Evolutionary conservation across 2,888 invertebrate genomes (phyloP).

Genomic region (Sinotaia quadrata): DNA sequence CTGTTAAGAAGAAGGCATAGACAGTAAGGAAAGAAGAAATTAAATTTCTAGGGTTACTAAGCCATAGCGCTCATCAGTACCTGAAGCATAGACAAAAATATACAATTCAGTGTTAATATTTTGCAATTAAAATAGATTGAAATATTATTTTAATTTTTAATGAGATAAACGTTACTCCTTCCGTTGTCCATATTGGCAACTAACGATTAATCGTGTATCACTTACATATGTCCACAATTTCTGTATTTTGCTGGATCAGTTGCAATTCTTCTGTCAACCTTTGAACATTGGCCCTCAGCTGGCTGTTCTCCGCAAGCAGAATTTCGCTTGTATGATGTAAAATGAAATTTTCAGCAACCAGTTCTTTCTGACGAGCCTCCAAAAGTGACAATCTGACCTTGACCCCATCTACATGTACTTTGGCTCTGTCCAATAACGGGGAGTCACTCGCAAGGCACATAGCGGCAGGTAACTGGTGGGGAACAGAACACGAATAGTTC

Average conservation of each 20-base stretch:
- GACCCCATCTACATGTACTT: not conserved
- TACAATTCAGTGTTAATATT: no score
- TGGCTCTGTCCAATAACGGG: not conserved
- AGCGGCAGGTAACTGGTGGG: not conserved
- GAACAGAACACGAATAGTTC: constrained; percentile 2
- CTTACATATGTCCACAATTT: not conserved
- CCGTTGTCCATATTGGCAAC: no score
- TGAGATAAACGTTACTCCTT: no score
- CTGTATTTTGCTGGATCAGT: not conserved
- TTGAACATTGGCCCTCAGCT: not conserved
- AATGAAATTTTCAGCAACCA: not conserved
- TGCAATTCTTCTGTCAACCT: not conserved
- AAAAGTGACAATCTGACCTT: not conserved
- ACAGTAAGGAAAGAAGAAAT: no score
- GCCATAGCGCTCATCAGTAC: no score
- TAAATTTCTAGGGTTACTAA: no score
- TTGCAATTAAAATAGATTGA: no score
- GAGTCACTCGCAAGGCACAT: not conserved
- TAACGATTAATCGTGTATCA: no score
- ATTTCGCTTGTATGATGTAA: no score
- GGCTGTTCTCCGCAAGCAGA: not conserved
- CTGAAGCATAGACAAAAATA: no score
- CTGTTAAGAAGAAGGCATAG: no score
- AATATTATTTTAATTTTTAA: no score
- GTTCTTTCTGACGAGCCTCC: not conserved